Evolutionary conservation across 1,140 invertebrate genomes (phyloP), one percentile per base, ranked within the genome.

Genomic region (Goniozus legneri): DNA sequence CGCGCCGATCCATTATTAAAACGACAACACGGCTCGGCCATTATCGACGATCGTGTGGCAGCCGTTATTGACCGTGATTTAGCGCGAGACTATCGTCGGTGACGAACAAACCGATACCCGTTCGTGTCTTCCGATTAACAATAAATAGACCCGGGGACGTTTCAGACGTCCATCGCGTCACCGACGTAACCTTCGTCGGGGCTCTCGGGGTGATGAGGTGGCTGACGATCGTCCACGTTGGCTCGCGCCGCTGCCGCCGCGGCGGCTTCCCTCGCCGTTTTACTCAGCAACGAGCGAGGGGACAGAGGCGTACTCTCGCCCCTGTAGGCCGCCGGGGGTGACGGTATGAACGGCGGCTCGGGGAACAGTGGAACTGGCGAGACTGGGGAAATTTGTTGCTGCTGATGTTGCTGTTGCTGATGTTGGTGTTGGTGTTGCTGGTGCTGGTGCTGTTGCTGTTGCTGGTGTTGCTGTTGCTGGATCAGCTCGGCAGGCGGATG

Each of bases 181-280:
- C 88, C 89, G 33, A 88, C 89, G 65, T 91, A 92, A 1, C 89
- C 89, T 65, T 92, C 89, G 65, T 92, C 89, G 3, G 89, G 88
- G 65, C 88, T 91, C 56, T 92, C 89, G 2, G 86, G 84, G 52
- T 87, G 79, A 81, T 85, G 44, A 58, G 56, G 58, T 2, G 59
- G 59, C 8, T 56, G 52, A 1, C 52, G 47, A 8, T 58, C 59
- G 8, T 54, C 56, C 3, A 51, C 58, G 6, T 58, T 58, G 7
- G 64, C 65, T 3, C 61, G 63, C 7, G 65, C 64, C 13, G 69
- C 65, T 1, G 61, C 54, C 0, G 58, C 62, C 1, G 61, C 54
- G 0, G 58, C 62, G 16, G 62, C 63, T 38, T 67, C 66, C 3
- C 65, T 53, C 0, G 65, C 67, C 8, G 72, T 66, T 32, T 65